Conservation (phyloP, 2,888 invertebrate species). For the Patella ulyssiponensis region DNA sequence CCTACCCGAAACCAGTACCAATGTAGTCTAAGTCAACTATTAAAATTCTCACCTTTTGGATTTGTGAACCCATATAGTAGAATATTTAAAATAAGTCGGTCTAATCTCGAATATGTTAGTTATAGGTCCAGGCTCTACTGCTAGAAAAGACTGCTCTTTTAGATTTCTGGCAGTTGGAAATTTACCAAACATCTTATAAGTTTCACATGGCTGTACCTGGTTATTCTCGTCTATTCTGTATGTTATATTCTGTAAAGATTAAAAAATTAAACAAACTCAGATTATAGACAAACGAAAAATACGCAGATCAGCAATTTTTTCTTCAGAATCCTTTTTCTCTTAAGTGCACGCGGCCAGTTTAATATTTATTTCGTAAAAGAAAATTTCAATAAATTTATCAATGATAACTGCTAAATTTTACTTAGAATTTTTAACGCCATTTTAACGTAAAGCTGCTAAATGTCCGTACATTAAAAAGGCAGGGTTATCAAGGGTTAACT, state of each 20-base stretch:
- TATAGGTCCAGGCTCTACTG: conserved; percentile 64
- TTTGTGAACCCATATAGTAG: conserved; percentile 63
- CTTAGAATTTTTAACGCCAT: no score
- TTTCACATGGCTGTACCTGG: conserved; percentile 51
- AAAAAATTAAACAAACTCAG: neutral
- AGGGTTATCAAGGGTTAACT: neutral
- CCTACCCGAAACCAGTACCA: no score
- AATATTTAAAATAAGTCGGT: conserved; percentile 54
- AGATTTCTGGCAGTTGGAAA: conserved; percentile 34
- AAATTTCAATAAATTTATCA: no score
- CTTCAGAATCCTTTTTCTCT: no score
- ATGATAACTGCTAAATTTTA: neutral
- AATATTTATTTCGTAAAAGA: no score
- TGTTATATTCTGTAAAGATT: conserved; percentile 46
- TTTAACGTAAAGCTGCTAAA: no score
- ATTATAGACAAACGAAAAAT: neutral
- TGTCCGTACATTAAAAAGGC: neutral
- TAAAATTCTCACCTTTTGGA: conserved; percentile 53
- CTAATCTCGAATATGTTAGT: conserved; percentile 63
- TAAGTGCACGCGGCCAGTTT: no score
- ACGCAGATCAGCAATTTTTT: no score
- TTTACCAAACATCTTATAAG: conserved; percentile 41
- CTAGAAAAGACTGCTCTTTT: conserved; percentile 48
- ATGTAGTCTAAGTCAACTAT: neutral
- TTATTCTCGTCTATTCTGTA: conserved; percentile 49